phyloP scores from a whole-genome alignment of 1,140 invertebrate genomes.

The Drosophila ogumai region DNA sequence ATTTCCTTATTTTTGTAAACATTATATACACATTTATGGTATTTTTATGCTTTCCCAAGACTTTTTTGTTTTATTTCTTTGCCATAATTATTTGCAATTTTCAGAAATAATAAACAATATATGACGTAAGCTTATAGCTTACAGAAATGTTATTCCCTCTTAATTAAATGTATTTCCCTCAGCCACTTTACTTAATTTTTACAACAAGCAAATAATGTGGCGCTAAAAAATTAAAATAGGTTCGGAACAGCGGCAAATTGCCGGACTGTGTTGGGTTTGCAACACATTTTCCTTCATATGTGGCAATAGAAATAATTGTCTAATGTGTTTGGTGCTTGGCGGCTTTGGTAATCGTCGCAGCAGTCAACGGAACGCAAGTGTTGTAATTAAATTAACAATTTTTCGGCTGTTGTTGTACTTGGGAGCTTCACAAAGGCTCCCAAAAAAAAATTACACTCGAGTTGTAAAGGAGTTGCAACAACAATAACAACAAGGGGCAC shows the following conservation, averaged over 20 bases:
- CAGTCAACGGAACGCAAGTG: constrained; percentile 77
- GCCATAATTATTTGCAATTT: neutral
- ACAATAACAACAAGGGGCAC: constrained; percentile 17
- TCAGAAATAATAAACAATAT: neutral
- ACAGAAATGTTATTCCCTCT: neutral
- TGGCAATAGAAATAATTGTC: constrained; percentile 75
- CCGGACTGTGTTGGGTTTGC: constrained; percentile 49
- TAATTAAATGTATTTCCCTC: constrained; percentile 3
- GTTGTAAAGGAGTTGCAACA: constrained; percentile 60
- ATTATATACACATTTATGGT: neutral
- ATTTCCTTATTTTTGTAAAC: neutral
- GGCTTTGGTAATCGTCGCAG: constrained; percentile 78
- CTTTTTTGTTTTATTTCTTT: constrained; percentile 1
- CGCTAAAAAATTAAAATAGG: constrained; percentile 12
- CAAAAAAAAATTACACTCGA: constrained; percentile 53
- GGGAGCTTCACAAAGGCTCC: constrained; percentile 57
- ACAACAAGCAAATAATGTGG: constrained; percentile 13
- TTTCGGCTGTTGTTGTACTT: constrained; percentile 59
- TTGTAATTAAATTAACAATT: constrained; percentile 82
- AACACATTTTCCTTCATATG: constrained; percentile 72
- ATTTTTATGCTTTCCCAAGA: neutral
- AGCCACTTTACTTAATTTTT: constrained; percentile 8
- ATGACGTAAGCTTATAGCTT: neutral
- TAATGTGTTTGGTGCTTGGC: constrained; percentile 67
- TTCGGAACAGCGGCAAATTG: constrained; percentile 32